A percentile compares a stretch with the other conserved stretches of the same genome.
Conservation (phyloP, 1,140 invertebrate species). For the Portunus trituberculatus region DNA sequence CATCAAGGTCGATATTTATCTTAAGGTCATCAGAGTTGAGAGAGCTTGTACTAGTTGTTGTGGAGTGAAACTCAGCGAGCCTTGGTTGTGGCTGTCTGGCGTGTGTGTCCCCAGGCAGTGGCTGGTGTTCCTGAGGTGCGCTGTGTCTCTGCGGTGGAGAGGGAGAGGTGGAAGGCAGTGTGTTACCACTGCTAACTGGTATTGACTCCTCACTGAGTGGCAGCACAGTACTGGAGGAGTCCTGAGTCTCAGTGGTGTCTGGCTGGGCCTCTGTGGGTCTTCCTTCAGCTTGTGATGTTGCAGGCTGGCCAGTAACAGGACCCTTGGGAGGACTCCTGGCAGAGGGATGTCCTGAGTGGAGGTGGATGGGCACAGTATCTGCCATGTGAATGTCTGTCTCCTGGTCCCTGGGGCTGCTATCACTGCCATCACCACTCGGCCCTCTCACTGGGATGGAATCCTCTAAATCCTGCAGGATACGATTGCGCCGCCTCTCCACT, state of each 20-base stretch:
- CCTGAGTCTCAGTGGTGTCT: background rate
- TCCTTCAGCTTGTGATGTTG: background rate
- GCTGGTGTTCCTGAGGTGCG: background rate
- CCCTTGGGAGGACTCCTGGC: background rate
- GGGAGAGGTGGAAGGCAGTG: background rate
- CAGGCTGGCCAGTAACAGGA: background rate
- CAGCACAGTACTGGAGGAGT: background rate
- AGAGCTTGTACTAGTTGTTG: background rate
- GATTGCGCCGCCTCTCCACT: background rate
- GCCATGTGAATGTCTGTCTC: constrained; percentile 23
- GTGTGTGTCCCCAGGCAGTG: background rate
- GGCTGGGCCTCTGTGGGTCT: no score
- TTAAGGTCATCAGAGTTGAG: constrained; percentile 26
- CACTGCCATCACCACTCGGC: background rate
- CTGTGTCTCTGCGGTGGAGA: background rate
- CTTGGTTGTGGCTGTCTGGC: background rate
- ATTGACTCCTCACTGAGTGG: background rate
- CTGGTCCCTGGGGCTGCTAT: background rate
- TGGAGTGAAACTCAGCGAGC: background rate
- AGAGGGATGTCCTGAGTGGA: background rate
- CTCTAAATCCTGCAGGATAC: background rate
- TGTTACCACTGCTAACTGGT: background rate
- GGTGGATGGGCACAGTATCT: constrained; percentile 21
- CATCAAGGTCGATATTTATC: constrained; percentile 4
- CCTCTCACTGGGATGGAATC: background rate